A percentile compares a stretch with the other conserved stretches of the same genome.
These are phyloP conservation scores for Zaprionus taronus DNA, from an alignment of 1,140 invertebrate genomes.

Conservation along the genomic window DNA sequence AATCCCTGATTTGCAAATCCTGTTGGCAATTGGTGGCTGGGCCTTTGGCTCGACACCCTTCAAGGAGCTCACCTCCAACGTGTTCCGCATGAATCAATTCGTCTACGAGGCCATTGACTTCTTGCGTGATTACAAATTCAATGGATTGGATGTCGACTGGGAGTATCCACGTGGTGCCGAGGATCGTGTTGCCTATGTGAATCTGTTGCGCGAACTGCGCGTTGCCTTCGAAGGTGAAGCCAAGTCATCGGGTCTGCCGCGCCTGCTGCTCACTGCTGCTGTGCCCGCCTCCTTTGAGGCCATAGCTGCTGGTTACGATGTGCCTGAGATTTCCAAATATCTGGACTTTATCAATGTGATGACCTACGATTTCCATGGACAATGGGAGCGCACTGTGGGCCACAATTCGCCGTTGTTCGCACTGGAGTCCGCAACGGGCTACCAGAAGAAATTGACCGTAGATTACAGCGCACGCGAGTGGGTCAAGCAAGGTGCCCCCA, in stretches of 20 bases:
- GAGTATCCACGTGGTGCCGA: constrained; percentile 96
- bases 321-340: constrained; percentile 96
- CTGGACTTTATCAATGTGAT: constrained; percentile 97
- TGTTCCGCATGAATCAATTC: constrained; percentile 97
- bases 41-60: constrained; percentile 96
- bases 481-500: constrained; percentile 97
- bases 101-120: constrained; percentile 97
- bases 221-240: constrained; percentile 96
- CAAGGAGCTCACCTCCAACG: constrained; percentile 95
- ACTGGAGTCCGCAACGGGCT: constrained; percentile 93
- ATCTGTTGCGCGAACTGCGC: constrained; percentile 91
- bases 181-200: constrained; percentile 92
- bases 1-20: constrained; percentile 95
- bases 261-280: constrained; percentile 94
- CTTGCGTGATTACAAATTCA: constrained; percentile 95
- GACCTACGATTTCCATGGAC: constrained; percentile 97
- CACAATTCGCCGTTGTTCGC: constrained; percentile 96
- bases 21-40: constrained; percentile 97
- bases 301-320: constrained; percentile 96
- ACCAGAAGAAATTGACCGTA: constrained; percentile 95
- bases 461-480: constrained; percentile 96
- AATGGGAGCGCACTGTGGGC: constrained; percentile 96
- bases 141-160: constrained; percentile 97
- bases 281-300: constrained; percentile 97
- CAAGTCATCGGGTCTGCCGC: constrained; percentile 90